A percentile compares a stretch with the other conserved stretches of the same genome.
Evolutionary conservation across 1,140 invertebrate genomes (phyloP).

Genomic region (Drosophila albomicans): DNA sequence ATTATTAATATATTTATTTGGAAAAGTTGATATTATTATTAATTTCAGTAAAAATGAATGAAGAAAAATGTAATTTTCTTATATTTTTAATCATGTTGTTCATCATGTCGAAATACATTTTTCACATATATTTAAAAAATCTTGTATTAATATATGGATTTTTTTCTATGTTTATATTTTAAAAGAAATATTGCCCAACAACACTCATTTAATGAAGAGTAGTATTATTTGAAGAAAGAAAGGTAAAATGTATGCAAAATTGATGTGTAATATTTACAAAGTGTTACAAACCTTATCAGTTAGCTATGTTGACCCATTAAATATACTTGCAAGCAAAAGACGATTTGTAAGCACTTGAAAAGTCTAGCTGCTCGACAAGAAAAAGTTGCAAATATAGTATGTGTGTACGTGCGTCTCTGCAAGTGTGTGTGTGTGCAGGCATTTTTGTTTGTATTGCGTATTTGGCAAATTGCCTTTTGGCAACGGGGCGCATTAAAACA

Average conservation of each 20-base stretch:
- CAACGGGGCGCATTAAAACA: conserved; percentile 69
- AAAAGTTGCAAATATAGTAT: conserved; percentile 51
- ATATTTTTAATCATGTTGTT: no score
- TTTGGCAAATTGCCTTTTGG: conserved; percentile 70
- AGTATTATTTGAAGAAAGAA: not conserved
- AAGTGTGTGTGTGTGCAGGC: conserved; percentile 38
- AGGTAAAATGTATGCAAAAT: not conserved
- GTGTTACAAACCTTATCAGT: not conserved
- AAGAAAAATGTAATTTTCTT: no score
- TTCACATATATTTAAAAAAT: no score
- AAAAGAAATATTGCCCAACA: no score
- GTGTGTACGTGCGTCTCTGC: conserved; percentile 26
- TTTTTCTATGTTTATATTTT: no score
- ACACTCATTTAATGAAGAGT: no score
- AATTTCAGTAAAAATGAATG: no score
- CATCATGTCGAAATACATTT: no score
- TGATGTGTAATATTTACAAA: not conserved
- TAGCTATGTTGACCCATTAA: not conserved
- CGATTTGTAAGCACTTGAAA: conserved; percentile 65
- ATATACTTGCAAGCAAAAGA: not conserved
- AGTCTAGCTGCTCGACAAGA: conserved; percentile 38
- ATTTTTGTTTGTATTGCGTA: conserved; percentile 57
- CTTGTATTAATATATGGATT: no score
- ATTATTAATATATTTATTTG: no score
- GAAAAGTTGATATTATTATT: no score